Percentiles rank a stretch among this genome's conserved stretches.
phyloP scores from a whole-genome alignment of 2,888 invertebrate species.

The Drosophila nr. medialis region DNA sequence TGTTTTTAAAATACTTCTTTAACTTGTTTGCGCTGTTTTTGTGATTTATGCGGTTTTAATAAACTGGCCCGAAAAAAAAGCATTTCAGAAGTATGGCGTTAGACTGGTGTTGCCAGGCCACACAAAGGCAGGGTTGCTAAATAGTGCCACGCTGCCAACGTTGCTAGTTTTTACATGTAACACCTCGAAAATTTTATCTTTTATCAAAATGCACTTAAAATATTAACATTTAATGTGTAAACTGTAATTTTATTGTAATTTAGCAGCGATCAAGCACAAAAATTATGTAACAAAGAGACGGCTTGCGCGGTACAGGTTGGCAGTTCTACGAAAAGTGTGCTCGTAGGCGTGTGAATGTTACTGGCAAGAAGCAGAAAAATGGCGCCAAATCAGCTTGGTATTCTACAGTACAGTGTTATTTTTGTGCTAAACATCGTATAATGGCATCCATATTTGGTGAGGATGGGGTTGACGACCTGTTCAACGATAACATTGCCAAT shows the following conservation, averaged over 20 bases:
- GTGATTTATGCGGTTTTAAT: constrained; percentile 50
- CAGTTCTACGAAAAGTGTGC: constrained; percentile 25
- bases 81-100: constrained; percentile 74
- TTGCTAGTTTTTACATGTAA: constrained; percentile 13
- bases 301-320: constrained; percentile 31
- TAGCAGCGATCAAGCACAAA: constrained; percentile 3
- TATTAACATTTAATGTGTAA: background rate
- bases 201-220: background rate
- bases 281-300: constrained; percentile 50
- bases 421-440: constrained; percentile 5
- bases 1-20: constrained; percentile 29
- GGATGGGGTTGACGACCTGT: constrained; percentile 77
- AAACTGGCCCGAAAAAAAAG: constrained; percentile 70
- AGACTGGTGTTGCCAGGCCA: constrained; percentile 61
- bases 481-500: constrained; percentile 76
- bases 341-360: constrained; percentile 32
- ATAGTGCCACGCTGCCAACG: constrained; percentile 59
- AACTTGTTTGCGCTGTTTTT: constrained; percentile 43
- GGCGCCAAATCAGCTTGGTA: constrained; percentile 64
- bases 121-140: constrained; percentile 59
- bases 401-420: constrained; percentile 29
- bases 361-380: constrained; percentile 58
- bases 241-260: background rate
- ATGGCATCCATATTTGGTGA: constrained; percentile 81
- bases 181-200: background rate